A percentile compares a stretch with the other conserved stretches of the same genome.
These are phyloP conservation scores for Gambusia holbrooki DNA, from an alignment of 2,113 vertebrate species.

Conservation along the genomic window DNA sequence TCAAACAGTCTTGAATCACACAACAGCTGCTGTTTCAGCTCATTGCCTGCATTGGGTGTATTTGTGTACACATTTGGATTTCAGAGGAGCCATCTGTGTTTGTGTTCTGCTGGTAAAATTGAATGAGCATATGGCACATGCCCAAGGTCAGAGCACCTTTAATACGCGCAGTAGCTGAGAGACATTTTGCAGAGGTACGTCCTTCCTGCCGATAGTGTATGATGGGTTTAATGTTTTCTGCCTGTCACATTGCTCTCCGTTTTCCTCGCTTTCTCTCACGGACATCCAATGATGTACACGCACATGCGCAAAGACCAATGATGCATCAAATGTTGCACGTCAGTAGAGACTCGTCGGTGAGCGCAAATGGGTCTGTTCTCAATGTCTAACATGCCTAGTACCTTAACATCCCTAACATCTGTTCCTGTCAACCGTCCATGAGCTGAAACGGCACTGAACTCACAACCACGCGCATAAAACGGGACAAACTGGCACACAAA, in stretches of 20 bases:
- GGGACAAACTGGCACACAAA: slow-evolving; percentile 55
- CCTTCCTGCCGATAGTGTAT: slow-evolving; percentile 10
- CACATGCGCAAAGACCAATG: slow-evolving; percentile 40
- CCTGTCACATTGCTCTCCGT: slow-evolving; percentile 31
- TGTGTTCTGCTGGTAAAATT: slow-evolving; percentile 25
- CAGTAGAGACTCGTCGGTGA: slow-evolving; percentile 15
- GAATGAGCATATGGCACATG: slow-evolving; percentile 27
- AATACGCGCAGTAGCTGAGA: slow-evolving; percentile 23
- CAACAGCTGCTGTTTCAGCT: slow-evolving; percentile 24
- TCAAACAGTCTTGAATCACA: slow-evolving; percentile 16
- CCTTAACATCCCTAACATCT: slow-evolving; percentile 59
- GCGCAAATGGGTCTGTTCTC: slow-evolving; percentile 46
- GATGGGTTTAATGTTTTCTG: slow-evolving; percentile 19
- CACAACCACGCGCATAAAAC: slow-evolving; percentile 42
- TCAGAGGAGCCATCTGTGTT: slow-evolving; percentile 21
- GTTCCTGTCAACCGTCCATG: slow-evolving; percentile 64
- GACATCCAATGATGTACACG: slow-evolving; percentile 13
- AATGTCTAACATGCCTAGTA: slow-evolving; percentile 45
- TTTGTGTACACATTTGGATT: slow-evolving; percentile 10
- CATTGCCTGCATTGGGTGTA: slow-evolving; percentile 21
- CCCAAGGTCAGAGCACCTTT: slow-evolving; percentile 52
- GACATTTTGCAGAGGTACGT: slow-evolving; percentile 6
- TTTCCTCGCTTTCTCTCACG: slow-evolving; percentile 1
- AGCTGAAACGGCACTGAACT: slow-evolving; percentile 35
- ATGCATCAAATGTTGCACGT: slow-evolving; percentile 55